Evolutionary conservation across 2,888 invertebrate genomes (phyloP).

Genomic region (Blomia tropicalis): DNA sequence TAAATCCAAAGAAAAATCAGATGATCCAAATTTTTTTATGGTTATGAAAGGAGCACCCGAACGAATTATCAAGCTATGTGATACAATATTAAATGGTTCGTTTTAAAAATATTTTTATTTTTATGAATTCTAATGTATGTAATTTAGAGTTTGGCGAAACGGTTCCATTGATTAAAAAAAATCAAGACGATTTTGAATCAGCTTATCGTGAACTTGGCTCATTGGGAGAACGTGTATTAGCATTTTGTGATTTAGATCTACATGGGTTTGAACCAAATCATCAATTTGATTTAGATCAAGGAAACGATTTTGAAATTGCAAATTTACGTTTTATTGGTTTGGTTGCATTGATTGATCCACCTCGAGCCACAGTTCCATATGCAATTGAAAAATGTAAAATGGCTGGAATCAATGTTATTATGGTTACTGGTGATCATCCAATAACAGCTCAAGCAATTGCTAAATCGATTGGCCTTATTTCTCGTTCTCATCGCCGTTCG

Average conservation of each 20-base stretch:
- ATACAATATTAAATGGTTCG: slow-evolving; percentile 41
- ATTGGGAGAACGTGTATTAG: slow-evolving; percentile 58
- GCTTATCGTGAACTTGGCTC: slow-evolving; percentile 61
- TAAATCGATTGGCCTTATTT: background rate
- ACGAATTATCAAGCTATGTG: slow-evolving; percentile 39
- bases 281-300: slow-evolving; percentile 33
- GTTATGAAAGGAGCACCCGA: slow-evolving; percentile 42
- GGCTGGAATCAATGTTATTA: slow-evolving; percentile 38
- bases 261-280: slow-evolving; percentile 25
- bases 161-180: slow-evolving; percentile 37
- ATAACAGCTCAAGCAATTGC: slow-evolving; percentile 29
- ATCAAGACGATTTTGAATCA: slow-evolving; percentile 44
- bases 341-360: slow-evolving; percentile 36
- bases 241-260: background rate
- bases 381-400: slow-evolving; percentile 35
- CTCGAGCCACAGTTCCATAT: slow-evolving; percentile 35
- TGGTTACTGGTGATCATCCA: slow-evolving; percentile 35
- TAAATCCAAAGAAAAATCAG: background rate
- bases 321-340: slow-evolving; percentile 34
- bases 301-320: slow-evolving; percentile 33
- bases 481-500: background rate
- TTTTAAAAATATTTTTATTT: background rate
- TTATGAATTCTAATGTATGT: background rate
- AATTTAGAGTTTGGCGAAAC: slow-evolving; percentile 39
- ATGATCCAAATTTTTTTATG: background rate